Conservation (phyloP, 2,888 invertebrate species). For the Scaptomyza parva region DNA sequence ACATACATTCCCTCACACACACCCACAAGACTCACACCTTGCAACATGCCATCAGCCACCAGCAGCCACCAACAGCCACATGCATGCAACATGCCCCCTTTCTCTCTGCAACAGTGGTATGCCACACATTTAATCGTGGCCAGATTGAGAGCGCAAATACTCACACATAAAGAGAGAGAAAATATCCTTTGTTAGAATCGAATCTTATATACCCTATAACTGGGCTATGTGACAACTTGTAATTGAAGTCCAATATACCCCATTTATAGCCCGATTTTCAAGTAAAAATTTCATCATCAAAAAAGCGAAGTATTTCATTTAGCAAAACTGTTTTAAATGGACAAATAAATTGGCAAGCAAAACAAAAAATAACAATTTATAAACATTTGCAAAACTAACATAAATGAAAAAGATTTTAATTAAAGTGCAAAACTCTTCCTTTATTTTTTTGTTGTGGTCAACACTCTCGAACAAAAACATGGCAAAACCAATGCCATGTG, state of each 20-base stretch:
- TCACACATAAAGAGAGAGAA: neutral
- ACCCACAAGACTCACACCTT: constrained; percentile 8
- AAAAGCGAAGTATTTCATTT: too few relatives aligned
- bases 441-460: too few relatives aligned
- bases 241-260: too few relatives aligned
- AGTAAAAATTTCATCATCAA: too few relatives aligned
- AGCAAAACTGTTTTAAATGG: neutral
- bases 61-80: neutral
- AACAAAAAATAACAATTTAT: too few relatives aligned
- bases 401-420: neutral
- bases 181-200: neutral
- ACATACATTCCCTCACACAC: too few relatives aligned
- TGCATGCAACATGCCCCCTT: neutral
- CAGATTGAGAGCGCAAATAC: neutral
- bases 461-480: neutral
- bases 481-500: too few relatives aligned
- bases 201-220: neutral
- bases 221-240: neutral
- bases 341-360: neutral
- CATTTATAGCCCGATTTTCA: too few relatives aligned
- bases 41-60: neutral
- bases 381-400: neutral
- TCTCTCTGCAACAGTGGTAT: constrained; percentile 15
- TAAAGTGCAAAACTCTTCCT: neutral
- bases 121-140: constrained; percentile 36